phyloP scores from a whole-genome alignment of 2,888 invertebrate genomes.

The Papilio elwesi region DNA sequence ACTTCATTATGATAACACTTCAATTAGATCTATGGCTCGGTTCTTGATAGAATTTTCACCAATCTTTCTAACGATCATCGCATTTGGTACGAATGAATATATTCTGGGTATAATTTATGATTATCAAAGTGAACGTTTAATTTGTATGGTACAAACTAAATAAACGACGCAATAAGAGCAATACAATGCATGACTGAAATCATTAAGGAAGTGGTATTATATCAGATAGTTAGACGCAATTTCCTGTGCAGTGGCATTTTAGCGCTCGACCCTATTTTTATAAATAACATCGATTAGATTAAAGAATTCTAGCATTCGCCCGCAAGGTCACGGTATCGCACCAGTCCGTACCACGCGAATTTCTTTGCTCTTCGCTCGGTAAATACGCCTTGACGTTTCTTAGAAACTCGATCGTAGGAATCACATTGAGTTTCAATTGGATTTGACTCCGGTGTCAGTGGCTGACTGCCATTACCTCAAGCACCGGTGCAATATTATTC shows the following conservation, averaged over 20 bases:
- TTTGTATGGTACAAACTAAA: background rate
- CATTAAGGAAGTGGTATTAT: conserved; percentile 26
- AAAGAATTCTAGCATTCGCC: conserved; percentile 59
- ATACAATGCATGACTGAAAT: conserved; percentile 23
- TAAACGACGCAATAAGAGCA: background rate
- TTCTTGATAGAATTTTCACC: too few species aligned
- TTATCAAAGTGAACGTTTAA: background rate
- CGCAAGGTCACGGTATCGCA: conserved; percentile 78
- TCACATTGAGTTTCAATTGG: conserved; percentile 34
- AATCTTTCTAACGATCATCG: background rate
- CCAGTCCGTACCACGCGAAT: conserved; percentile 78
- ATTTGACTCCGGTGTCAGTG: conserved; percentile 29
- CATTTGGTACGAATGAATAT: background rate
- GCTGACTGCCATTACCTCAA: conserved; percentile 29
- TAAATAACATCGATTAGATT: conserved; percentile 63
- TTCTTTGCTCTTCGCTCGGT: conserved; percentile 46
- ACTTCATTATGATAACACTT: background rate
- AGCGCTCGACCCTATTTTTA: conserved; percentile 52
- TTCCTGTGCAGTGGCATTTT: conserved; percentile 25
- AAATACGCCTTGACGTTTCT: conserved; percentile 41
- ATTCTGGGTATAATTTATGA: background rate
- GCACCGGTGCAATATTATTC: conserved; percentile 31
- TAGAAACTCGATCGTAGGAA: conserved; percentile 42
- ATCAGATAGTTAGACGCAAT: conserved; percentile 22
- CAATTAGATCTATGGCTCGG: background rate